Evolutionary conservation across 2,888 invertebrate genomes (phyloP), one percentile per base, ranked within the genome.

Genomic region (Caradrina clavipalpis): DNA sequence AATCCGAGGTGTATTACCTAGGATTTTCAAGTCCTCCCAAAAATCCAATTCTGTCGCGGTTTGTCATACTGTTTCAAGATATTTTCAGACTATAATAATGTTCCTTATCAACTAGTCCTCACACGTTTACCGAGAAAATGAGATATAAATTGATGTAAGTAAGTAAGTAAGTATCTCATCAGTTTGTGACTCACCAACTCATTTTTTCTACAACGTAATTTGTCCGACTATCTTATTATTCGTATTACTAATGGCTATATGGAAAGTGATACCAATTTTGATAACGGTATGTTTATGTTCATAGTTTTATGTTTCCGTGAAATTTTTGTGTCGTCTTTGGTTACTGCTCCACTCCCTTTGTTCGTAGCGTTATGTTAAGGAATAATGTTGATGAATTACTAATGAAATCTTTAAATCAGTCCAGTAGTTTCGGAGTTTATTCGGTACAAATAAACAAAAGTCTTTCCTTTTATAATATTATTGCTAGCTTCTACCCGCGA

Each of bases 101-200:
- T 51, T 19, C 22, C 45, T 22, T 26, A 73, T 71, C n/a, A 39
- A 21, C 22, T 17, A 74, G 53, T 67, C 42, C 22, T 54, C 58
- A 54, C 58, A 72, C 57, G 67, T 54, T 67, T 57, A 26, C 19
- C 7, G n/a, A 54, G 22, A 53, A 60, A 53, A 60, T 69, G 51
- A 71, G 61, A 53, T 49, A 68, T 58, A 57, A 49, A 67, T 57
- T 66, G 57, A 53, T 58, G 55, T 53, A 21, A 15, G 57, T 47
- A 45, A 22, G 55, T 53, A 21, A 15, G 57, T 47, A 45, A 22
- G 35, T 45, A 31, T 42, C n/a, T 51, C n/a, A 22, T 57, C 19
- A 2, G 19, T 56, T 13, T 31, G 19, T 66, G 53, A 58, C 17
- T 45, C 45, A 45, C 45, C 6, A 6, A 5, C 2, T 5, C 17